A percentile compares a stretch with the other conserved stretches of the same genome.
These are phyloP conservation scores for Syngnathus acus DNA, from an alignment of 2,797 vertebrate species.

Conservation along the genomic window DNA sequence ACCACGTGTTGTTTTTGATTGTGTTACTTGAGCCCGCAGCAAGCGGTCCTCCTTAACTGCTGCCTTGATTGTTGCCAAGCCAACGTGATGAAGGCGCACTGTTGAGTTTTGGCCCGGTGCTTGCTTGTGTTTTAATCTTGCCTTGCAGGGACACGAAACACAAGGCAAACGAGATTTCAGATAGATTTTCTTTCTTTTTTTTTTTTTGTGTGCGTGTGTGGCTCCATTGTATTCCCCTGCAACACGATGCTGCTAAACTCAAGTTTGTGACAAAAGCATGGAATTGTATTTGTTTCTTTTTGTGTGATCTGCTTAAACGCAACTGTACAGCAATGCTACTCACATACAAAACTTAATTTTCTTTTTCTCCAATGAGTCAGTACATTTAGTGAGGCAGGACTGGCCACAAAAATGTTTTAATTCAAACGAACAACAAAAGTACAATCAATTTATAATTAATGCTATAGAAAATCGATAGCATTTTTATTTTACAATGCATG, in stretches of 20 bases:
- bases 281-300: background rate
- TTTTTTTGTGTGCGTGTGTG: background rate
- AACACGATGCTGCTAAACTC: background rate
- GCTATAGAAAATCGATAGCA: background rate
- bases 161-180: background rate
- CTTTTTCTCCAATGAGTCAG: background rate
- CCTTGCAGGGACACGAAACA: background rate
- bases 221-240: background rate
- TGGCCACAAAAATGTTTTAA: background rate
- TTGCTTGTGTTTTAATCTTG: background rate
- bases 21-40: background rate
- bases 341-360: too few relatives aligned
- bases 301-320: background rate
- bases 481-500: background rate
- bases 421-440: background rate
- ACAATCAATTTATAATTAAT: background rate
- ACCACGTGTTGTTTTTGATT: constrained; percentile 3
- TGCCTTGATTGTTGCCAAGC: background rate
- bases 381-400: background rate
- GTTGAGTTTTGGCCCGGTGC: constrained; percentile 1
- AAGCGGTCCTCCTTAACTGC: background rate
- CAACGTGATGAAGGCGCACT: background rate
- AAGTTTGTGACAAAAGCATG: background rate
- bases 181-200: background rate
- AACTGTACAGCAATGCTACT: background rate